A percentile compares a stretch with the other conserved stretches of the same genome.
phyloP scores from a whole-genome alignment of 2,888 invertebrate species.

The Ligdia adustata region DNA sequence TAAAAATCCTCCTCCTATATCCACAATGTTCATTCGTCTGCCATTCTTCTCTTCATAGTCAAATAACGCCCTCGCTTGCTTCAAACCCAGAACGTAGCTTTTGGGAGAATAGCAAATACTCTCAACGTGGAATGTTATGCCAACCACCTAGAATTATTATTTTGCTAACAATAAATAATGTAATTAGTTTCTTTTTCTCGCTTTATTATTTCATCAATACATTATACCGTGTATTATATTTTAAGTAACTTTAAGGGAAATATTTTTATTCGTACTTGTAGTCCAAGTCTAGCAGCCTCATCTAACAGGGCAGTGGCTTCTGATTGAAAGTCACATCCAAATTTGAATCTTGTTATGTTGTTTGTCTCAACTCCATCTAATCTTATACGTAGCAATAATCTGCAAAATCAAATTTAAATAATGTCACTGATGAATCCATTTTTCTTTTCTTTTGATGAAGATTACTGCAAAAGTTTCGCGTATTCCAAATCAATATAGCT shows the following conservation, averaged over 20 bases:
- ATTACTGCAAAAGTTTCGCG: too few species aligned
- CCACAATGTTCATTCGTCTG: constrained; percentile 48
- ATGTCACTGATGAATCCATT: neutral
- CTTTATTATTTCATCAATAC: too few species aligned
- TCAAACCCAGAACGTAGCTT: constrained; percentile 43
- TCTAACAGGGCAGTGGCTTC: constrained; percentile 49
- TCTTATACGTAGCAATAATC: constrained; percentile 42
- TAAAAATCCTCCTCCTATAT: constrained; percentile 52
- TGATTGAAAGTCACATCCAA: constrained; percentile 50
- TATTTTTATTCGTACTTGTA: constrained; percentile 40
- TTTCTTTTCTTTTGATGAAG: too few species aligned
- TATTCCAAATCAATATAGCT: too few species aligned
- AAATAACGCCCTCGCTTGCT: constrained; percentile 43
- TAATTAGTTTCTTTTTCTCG: too few species aligned
- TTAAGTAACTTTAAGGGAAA: too few species aligned
- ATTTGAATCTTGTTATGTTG: constrained; percentile 45
- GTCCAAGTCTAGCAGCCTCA: constrained; percentile 48
- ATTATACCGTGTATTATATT: too few species aligned
- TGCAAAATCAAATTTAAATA: neutral
- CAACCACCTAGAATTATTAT: constrained; percentile 43
- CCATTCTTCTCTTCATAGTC: constrained; percentile 48
- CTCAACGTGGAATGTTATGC: constrained; percentile 55
- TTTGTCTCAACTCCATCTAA: constrained; percentile 43
- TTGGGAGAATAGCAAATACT: constrained; percentile 43
- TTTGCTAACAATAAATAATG: too few species aligned